phyloP scores from a whole-genome alignment of 2,888 invertebrate genomes.

The Orthosia gothica region DNA sequence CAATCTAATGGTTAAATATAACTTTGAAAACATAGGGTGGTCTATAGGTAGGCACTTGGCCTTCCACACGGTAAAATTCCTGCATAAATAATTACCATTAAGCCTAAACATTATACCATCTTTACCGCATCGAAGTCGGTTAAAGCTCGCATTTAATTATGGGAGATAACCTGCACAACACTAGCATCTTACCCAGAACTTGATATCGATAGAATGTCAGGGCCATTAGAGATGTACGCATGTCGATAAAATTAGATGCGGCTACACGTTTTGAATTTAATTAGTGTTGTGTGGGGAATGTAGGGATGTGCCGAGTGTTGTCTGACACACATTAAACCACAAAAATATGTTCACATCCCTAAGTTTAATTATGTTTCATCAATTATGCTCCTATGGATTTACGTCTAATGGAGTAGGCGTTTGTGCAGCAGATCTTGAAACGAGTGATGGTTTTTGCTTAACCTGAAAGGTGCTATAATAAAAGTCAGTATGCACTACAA shows the following conservation, averaged over 20 bases:
- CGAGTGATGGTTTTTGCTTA: too few relatives aligned
- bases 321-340: too few relatives aligned
- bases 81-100: constrained; percentile 27
- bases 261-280: constrained; percentile 49
- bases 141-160: constrained; percentile 47
- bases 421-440: too few relatives aligned
- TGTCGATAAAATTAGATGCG: constrained; percentile 59
- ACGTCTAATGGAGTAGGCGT: too few relatives aligned
- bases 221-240: constrained; percentile 58
- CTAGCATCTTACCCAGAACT: constrained; percentile 43
- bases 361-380: too few relatives aligned
- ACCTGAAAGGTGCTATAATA: too few relatives aligned
- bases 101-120: constrained; percentile 34
- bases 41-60: neutral
- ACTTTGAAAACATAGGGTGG: neutral
- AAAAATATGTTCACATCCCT: too few relatives aligned
- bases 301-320: constrained; percentile 19
- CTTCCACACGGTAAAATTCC: constrained; percentile 21
- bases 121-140: constrained; percentile 34
- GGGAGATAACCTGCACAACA: constrained; percentile 46
- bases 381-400: too few relatives aligned
- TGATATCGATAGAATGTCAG: constrained; percentile 61
- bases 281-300: constrained; percentile 26
- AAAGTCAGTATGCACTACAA: too few relatives aligned
- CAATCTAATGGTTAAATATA: too few relatives aligned